These are phyloP conservation scores for Drosophila neutralis DNA, from an alignment of 2,888 invertebrate species.

Conservation along the genomic window DNA sequence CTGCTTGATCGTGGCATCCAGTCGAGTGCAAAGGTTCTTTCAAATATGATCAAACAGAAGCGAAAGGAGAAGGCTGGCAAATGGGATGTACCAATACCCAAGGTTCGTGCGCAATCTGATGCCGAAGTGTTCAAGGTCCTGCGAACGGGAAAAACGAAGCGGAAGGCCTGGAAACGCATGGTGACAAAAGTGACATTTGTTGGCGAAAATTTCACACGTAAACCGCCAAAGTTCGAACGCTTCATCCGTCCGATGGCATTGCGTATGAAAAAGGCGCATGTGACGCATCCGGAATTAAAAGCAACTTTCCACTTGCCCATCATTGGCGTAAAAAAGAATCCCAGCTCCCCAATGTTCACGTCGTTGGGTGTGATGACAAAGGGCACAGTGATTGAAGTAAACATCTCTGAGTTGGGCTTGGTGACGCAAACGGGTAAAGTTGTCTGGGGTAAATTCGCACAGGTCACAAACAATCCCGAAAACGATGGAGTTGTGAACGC, in stretches of 20 bases:
- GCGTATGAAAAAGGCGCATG: slow-evolving; percentile 98
- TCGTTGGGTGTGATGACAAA: slow-evolving; percentile 99
- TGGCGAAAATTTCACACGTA: slow-evolving; percentile 98
- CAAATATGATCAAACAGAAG: slow-evolving; percentile 99
- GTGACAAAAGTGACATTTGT: slow-evolving; percentile 99
- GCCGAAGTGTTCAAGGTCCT: slow-evolving; percentile 98
- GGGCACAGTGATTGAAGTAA: slow-evolving; percentile 98
- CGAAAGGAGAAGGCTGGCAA: slow-evolving; percentile 99
- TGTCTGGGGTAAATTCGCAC: slow-evolving; percentile 99
- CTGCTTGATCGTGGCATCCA: slow-evolving; percentile 98
- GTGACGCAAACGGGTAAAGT: slow-evolving; percentile 99
- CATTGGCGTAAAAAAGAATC: slow-evolving; percentile 99
- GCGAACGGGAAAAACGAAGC: slow-evolving; percentile 94
- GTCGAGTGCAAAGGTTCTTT: slow-evolving; percentile 96
- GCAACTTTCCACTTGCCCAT: slow-evolving; percentile 99
- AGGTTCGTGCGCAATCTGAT: slow-evolving; percentile 98
- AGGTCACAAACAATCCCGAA: slow-evolving; percentile 99
- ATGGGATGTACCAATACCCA: slow-evolving; percentile 99
- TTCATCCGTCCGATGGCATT: slow-evolving; percentile 99
- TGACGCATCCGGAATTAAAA: slow-evolving; percentile 99
- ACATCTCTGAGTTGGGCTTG: slow-evolving; percentile 98
- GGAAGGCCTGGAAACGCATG: slow-evolving; percentile 99
- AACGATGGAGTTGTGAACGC: slow-evolving; percentile 99
- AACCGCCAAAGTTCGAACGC: slow-evolving; percentile 99
- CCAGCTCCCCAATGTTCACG: slow-evolving; percentile 98